Percentiles rank a stretch among this genome's conserved stretches.
Conservation (phyloP, 2,888 invertebrate species). For the Melinaea menophilus region DNA sequence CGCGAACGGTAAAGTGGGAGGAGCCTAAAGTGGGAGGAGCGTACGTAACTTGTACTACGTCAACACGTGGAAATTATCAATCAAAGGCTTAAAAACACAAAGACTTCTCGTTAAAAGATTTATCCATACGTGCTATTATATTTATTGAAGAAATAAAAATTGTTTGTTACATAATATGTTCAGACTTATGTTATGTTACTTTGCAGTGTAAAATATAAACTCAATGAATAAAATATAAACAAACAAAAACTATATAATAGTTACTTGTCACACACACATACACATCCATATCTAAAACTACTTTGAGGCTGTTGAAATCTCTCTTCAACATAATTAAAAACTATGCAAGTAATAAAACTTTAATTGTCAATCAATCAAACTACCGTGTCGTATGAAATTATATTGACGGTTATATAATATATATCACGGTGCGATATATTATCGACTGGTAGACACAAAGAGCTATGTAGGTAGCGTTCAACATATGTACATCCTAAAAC, state of each 20-base stretch:
- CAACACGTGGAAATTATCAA: too few relatives aligned
- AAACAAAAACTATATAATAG: slow-evolving; percentile 3
- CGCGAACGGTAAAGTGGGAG: too few relatives aligned
- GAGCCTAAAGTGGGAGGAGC: too few relatives aligned
- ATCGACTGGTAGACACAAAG: background rate
- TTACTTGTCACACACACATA: slow-evolving; percentile 6
- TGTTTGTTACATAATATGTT: too few relatives aligned
- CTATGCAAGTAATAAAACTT: background rate
- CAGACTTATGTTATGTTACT: too few relatives aligned
- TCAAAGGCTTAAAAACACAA: too few relatives aligned
- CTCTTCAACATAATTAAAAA: background rate
- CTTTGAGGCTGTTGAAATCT: slow-evolving; percentile 5
- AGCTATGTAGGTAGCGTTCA: slow-evolving; percentile 3
- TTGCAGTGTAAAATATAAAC: background rate
- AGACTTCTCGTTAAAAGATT: too few relatives aligned
- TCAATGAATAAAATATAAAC: background rate
- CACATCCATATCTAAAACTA: background rate
- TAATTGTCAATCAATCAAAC: background rate
- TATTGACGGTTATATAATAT: background rate
- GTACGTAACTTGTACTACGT: too few relatives aligned
- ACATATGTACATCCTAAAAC: slow-evolving; percentile 1
- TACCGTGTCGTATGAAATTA: background rate
- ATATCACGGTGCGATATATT: background rate
- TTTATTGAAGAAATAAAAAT: too few relatives aligned
- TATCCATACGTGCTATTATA: too few relatives aligned